Percentiles rank a stretch among this genome's conserved stretches.
phyloP scores from a whole-genome alignment of 2,113 vertebrate species.

The Meleagris gallopavo region DNA sequence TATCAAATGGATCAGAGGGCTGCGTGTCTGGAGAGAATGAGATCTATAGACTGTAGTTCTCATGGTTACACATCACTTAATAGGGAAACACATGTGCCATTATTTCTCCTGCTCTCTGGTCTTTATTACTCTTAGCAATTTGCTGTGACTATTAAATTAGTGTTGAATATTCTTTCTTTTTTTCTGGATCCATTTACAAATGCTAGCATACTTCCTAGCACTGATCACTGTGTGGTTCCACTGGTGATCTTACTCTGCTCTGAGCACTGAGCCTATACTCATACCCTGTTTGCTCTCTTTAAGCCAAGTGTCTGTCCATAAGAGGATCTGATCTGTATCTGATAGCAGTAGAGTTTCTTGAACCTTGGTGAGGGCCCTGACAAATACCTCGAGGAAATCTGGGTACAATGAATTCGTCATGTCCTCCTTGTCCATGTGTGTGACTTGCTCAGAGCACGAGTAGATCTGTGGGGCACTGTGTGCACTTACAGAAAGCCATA shows the following conservation, averaged over 20 bases:
- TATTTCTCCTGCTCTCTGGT: neutral
- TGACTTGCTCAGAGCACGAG: neutral
- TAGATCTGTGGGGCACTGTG: neutral
- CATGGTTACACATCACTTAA: neutral
- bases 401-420: neutral
- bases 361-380: constrained; percentile 41
- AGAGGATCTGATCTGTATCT: constrained; percentile 44
- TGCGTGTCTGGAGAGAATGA: neutral
- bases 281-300: constrained; percentile 45
- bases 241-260: neutral
- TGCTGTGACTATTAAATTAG: neutral
- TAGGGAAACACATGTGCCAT: neutral
- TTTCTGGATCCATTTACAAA: neutral
- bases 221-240: neutral
- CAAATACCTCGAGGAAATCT: constrained; percentile 52
- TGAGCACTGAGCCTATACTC: neutral
- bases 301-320: constrained; percentile 27
- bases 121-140: neutral
- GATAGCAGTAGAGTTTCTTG: constrained; percentile 44
- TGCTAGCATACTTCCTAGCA: neutral
- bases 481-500: rapidly evolving
- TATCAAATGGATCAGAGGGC: neutral
- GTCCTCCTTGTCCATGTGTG: neutral
- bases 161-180: neutral
- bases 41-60: neutral